phyloP scores from a whole-genome alignment of 2,113 vertebrate species.

The Protobothrops flavoviridis region DNA sequence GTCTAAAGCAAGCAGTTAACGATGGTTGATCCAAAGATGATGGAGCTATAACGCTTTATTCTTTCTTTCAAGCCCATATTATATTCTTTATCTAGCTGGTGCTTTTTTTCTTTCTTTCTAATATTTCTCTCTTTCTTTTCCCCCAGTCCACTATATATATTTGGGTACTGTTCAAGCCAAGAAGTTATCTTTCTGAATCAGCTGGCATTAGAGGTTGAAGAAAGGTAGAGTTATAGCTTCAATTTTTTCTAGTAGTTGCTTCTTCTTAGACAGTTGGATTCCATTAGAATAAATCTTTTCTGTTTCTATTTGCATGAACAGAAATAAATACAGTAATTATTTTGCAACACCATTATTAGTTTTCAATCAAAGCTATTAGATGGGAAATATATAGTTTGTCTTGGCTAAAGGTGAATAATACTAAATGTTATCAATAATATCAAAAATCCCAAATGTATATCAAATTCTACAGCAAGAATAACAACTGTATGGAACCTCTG shows the following conservation, averaged over 20 bases:
- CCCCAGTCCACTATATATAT: background rate
- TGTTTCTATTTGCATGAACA: background rate
- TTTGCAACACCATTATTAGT: background rate
- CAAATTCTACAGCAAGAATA: background rate
- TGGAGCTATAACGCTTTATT: background rate
- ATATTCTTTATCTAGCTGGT: background rate
- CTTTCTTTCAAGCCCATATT: background rate
- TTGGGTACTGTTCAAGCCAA: background rate
- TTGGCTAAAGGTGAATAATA: background rate
- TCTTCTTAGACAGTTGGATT: background rate
- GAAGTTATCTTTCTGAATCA: background rate
- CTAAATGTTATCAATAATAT: background rate
- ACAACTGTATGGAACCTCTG: background rate
- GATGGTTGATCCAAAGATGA: background rate
- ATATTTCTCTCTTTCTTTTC: background rate
- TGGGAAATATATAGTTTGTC: background rate
- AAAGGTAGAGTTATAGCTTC: background rate
- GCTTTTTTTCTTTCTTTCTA: background rate
- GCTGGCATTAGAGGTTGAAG: background rate
- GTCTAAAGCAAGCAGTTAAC: background rate
- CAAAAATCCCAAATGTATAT: background rate
- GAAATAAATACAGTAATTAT: background rate
- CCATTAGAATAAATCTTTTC: background rate
- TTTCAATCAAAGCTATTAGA: background rate
- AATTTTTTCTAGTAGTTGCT: background rate